Conservation (phyloP, 2,797 vertebrate species). For the Eulemur coronatus region DNA sequence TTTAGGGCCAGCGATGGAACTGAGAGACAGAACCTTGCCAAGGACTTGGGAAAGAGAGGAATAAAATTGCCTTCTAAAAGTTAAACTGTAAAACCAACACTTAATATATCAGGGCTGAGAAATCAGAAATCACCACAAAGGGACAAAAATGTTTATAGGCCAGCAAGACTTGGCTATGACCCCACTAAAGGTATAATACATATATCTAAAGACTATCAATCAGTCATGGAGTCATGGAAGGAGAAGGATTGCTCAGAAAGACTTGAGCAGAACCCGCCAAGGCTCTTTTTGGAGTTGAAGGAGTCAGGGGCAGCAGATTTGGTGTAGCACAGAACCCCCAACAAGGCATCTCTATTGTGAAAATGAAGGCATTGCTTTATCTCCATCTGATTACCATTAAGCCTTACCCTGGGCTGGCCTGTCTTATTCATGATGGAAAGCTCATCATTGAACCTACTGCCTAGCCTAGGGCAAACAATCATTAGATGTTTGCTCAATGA, state of each 20-base stretch:
- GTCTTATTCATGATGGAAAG: neutral
- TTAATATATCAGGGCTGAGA: neutral
- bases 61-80: slow-evolving; percentile 38
- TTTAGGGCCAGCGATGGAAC: neutral
- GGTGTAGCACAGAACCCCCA: neutral
- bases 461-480: neutral
- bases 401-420: neutral
- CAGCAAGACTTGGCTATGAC: neutral
- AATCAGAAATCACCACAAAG: neutral
- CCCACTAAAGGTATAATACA: neutral
- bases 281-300: neutral
- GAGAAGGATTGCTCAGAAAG: neutral
- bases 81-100: slow-evolving; percentile 25
- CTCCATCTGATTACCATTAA: neutral
- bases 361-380: neutral
- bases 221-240: neutral
- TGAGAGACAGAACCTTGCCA: neutral
- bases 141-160: neutral
- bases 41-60: slow-evolving; percentile 3
- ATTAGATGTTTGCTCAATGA: neutral
- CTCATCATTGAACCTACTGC: neutral
- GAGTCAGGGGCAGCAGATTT: neutral
- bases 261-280: neutral
- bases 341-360: neutral
- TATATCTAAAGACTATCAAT: neutral